Conservation (phyloP, 2,797 vertebrate species). For the Chromobotia macracanthus region DNA sequence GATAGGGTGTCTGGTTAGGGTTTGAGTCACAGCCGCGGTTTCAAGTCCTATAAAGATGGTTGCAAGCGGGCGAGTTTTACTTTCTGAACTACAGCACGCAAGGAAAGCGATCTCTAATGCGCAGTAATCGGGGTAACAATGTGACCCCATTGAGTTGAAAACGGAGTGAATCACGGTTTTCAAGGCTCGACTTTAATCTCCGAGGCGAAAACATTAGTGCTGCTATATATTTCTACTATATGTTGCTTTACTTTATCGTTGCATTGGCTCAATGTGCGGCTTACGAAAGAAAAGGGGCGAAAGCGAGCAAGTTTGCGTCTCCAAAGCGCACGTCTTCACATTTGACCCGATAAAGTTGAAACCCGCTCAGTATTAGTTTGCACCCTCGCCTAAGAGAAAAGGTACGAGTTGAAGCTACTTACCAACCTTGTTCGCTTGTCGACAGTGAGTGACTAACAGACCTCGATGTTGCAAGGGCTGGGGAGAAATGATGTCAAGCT, state of each 20-base stretch:
- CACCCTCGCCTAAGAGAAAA: background rate
- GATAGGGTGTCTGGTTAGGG: background rate
- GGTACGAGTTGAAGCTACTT: constrained; percentile 26
- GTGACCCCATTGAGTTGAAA: background rate
- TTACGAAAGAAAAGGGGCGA: background rate
- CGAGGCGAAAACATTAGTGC: too few relatives aligned
- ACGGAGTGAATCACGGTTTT: background rate
- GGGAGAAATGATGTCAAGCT: constrained; percentile 45
- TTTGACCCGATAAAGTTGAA: background rate
- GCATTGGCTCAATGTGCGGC: background rate
- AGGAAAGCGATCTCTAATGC: too few relatives aligned
- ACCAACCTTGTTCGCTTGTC: constrained; percentile 28
- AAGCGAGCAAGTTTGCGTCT: background rate
- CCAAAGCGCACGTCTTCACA: background rate
- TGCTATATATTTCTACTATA: too few relatives aligned
- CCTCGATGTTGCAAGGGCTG: background rate
- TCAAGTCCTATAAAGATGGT: background rate
- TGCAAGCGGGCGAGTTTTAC: background rate
- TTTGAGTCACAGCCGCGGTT: background rate
- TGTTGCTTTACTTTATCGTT: background rate
- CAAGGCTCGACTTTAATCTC: constrained; percentile 1
- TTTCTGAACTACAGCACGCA: background rate
- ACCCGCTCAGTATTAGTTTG: background rate
- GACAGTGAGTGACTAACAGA: background rate
- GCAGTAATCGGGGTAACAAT: background rate